Evolutionary conservation across 2,888 invertebrate species (phyloP), one percentile per base, ranked within the genome.

Genomic region (Acronicta alni): DNA sequence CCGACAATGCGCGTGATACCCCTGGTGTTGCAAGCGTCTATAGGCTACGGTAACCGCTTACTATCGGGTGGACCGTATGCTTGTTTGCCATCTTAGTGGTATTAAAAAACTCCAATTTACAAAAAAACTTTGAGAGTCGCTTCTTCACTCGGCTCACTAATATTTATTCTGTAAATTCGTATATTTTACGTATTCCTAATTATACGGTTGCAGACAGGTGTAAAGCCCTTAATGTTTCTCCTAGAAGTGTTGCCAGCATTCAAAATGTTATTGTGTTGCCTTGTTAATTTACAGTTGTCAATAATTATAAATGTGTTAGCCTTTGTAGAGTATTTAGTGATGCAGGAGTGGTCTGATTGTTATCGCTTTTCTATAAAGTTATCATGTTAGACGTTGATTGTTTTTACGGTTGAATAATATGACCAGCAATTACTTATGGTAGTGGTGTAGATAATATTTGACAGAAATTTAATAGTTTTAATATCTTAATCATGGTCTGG

Each of bases 171-270:
- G 65, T 45, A 76, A 80, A 80, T 75, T 73, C 72, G 82, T 85
- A 85, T 85, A 82, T 89, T 87, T 87, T 88, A 84, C 85, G 84
- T 80, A 86, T 86, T 85, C 75, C 77, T 89, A 92, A 92, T 92
- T 89, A 91, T 80, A 85, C 79, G 67, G 64, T 62, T 44, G 20
- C 42, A 78, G 87, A 90, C 92, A 92, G 92, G 91, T 91, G 90
- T 71, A 79, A 53, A 65, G 57, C 56, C 67, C 79, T 80, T n/a
- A 71, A 70, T 75, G 72, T 69, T 61, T 79, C 72, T 77, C 65
- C 71, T 48, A 39, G 51, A 23, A 35, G 68, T 61, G 60, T 67
- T 58, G 48, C 53, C 43, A 26, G 30, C 48, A 52, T 45, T 43
- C 43, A 46, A 48, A 49, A 41, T 57, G 35, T 58, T 62, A 53